Evolutionary conservation across 64 coral and sea anemone species (phyloP), one percentile per base, ranked within the genome.

Genomic region (Cladopsammia gracilis): DNA sequence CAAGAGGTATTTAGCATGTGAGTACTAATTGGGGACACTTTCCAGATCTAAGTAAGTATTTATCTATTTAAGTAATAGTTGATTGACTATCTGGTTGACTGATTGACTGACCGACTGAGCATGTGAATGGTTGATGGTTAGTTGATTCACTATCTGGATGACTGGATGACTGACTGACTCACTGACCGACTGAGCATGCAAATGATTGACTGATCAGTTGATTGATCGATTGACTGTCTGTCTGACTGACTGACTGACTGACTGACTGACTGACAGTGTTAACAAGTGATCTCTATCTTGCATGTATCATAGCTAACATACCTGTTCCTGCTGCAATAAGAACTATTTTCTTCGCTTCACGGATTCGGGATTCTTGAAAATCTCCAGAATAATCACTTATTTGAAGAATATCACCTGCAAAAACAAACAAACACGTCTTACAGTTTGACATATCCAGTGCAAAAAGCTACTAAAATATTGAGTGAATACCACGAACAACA

Each of bases 291-390:
- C 2, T 34, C 34, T 75, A 18, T 50, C 47, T 75, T 7, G 4
- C 53, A 56, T 60, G 1, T 6, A 5, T 64, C 5, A 10, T 57
- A 24, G 3, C 5, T 3, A n/a, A 23, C 88, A 68, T 13, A 98
- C 97, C 97, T 87, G 97, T 96, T 52, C 97, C 97, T 19, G 71
- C 97, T 20, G 97, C 97, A 83, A 98, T 87, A 20, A 98, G 84
- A 67, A 89, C 49, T 24, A 98, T 49, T 6, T 98, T 94, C 53
- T 87, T 93, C 2, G 97, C 97, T 75, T 90, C 86, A 13, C 25
- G 76, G 43, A 98, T 88, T 5, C 88, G 97, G 0, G 82, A 89
- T 46, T 90, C 88, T 20, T 96, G 26, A 75, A 98, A 98, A 79
- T 98, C 82, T 64, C 97, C 97, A 20, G 87, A 94, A 26, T 98